These are phyloP conservation scores for Chaenogobius annularis DNA, from an alignment of 2,113 vertebrate species.

Conservation along the genomic window DNA sequence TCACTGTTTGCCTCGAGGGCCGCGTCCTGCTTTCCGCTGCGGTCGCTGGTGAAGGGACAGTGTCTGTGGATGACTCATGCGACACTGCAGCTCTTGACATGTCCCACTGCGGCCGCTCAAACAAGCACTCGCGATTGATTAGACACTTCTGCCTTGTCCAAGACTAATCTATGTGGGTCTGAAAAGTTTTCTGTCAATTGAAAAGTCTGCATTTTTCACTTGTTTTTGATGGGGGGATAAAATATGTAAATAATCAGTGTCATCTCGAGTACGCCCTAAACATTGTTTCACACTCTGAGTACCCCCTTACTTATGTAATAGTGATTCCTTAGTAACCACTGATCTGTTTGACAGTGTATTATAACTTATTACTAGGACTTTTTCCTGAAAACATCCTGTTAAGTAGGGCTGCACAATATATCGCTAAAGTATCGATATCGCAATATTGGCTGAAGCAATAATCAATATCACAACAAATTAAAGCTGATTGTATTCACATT, in stretches of 20 bases:
- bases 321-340: too few species aligned
- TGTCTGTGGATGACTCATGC: slow-evolving; percentile 56
- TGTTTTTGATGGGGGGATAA: not conserved
- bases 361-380: too few species aligned
- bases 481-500: too few species aligned
- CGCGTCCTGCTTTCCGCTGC: slow-evolving; percentile 59
- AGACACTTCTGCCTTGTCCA: slow-evolving; percentile 2
- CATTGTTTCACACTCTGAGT: too few species aligned
- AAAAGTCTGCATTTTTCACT: not conserved
- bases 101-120: slow-evolving; percentile 24
- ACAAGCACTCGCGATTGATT: slow-evolving; percentile 1
- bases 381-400: too few species aligned
- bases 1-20: slow-evolving; percentile 60
- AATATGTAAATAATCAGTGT: not conserved
- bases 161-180: slow-evolving; percentile 6
- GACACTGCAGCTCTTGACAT: slow-evolving; percentile 45
- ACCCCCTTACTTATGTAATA: too few species aligned
- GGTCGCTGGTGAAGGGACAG: slow-evolving; percentile 54
- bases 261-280: too few species aligned
- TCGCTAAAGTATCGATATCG: too few species aligned
- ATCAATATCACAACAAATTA: too few species aligned
- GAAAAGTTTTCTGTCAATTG: not conserved
- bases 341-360: too few species aligned
- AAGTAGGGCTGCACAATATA: too few species aligned
- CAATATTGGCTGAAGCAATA: too few species aligned